Evolutionary conservation across 2,888 invertebrate genomes (phyloP).

Genomic region (Drosophila helvetica): DNA sequence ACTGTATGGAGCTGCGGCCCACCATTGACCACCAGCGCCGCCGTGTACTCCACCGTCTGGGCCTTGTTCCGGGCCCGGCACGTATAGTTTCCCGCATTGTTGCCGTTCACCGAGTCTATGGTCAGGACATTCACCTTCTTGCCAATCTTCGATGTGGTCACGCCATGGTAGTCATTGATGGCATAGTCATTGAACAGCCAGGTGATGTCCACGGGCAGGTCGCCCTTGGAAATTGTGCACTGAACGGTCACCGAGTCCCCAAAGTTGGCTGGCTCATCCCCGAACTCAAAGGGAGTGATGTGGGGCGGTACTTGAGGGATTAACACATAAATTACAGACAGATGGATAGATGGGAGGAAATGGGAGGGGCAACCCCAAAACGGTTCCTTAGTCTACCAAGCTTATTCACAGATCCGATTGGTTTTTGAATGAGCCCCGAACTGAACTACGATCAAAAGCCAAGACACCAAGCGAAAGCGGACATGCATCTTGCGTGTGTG

Average conservation of each 20-base stretch:
- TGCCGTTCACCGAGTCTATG: conserved; percentile 86
- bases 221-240: conserved; percentile 88
- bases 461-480: conserved; percentile 61
- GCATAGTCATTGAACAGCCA: conserved; percentile 88
- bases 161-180: conserved; percentile 85
- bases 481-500: conserved; percentile 50
- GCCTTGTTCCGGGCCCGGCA: conserved; percentile 86
- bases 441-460: conserved; percentile 28
- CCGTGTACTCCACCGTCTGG: conserved; percentile 85
- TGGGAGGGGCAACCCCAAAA: not conserved
- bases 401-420: too few relatives aligned
- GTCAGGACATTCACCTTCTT: conserved; percentile 85
- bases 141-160: conserved; percentile 84
- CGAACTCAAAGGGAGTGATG: conserved; percentile 85
- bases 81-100: conserved; percentile 86
- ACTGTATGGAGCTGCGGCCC: conserved; percentile 10
- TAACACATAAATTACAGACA: too few relatives aligned
- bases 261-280: conserved; percentile 86
- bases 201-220: conserved; percentile 87
- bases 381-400: too few relatives aligned
- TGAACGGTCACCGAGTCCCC: conserved; percentile 87
- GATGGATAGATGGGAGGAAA: too few relatives aligned
- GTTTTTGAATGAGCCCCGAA: not conserved
- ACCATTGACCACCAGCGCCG: conserved; percentile 86
- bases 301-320: conserved; percentile 82